Conservation (phyloP, 2,888 invertebrate genomes). For the Aphrophora alni region DNA sequence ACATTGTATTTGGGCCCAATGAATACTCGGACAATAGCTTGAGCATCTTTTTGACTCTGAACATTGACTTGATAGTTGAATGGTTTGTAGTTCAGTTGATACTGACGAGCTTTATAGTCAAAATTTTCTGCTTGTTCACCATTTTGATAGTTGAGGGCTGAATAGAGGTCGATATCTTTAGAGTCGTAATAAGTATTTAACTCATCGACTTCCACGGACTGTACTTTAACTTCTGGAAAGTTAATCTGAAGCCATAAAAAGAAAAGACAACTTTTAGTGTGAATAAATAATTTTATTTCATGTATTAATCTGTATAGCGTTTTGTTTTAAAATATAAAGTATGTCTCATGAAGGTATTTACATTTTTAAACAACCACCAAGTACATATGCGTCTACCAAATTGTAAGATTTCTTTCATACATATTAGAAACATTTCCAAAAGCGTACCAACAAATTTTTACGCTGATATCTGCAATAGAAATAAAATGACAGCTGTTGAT, state of each 20-base stretch:
- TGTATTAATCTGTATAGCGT: too few relatives aligned
- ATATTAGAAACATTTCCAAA: too few relatives aligned
- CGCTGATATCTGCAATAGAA: too few relatives aligned
- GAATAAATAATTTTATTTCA: too few relatives aligned
- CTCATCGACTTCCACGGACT: slow-evolving; percentile 68
- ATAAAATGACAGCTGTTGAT: too few relatives aligned
- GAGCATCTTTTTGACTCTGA: slow-evolving; percentile 63
- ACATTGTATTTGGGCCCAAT: slow-evolving; percentile 74
- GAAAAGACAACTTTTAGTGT: too few relatives aligned
- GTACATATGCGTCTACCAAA: too few relatives aligned
- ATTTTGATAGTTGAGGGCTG: slow-evolving; percentile 61
- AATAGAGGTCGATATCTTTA: slow-evolving; percentile 69
- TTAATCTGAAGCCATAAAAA: slow-evolving; percentile 54
- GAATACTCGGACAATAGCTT: slow-evolving; percentile 70
- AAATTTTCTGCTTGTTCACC: slow-evolving; percentile 38
- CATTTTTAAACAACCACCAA: too few relatives aligned
- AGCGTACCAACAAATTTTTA: too few relatives aligned
- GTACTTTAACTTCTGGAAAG: slow-evolving; percentile 70
- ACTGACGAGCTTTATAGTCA: slow-evolving; percentile 61
- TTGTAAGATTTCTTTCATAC: too few relatives aligned
- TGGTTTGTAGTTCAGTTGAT: slow-evolving; percentile 69
- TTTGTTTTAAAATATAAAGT: too few relatives aligned
- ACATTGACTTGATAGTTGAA: slow-evolving; percentile 66
- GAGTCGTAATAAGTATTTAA: slow-evolving; percentile 73
- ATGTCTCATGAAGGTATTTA: too few relatives aligned